Evolutionary conservation across 2,888 invertebrate genomes (phyloP).

Genomic region (Acleris laterana): DNA sequence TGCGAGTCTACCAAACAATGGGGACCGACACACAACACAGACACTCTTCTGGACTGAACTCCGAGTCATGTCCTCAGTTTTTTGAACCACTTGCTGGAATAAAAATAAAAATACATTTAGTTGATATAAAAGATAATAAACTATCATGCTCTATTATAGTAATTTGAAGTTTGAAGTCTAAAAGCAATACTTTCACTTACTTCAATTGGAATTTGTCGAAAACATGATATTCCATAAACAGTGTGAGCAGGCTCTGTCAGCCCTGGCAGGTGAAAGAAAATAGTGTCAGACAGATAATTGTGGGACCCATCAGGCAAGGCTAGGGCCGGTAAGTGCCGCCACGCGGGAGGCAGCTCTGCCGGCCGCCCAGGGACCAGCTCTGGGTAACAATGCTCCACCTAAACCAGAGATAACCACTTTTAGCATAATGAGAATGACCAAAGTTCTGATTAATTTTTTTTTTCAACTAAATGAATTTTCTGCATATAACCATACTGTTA

Average conservation of each 20-base stretch:
- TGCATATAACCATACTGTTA: too few species aligned
- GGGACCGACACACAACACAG: slow-evolving; percentile 95
- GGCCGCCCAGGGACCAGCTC: slow-evolving; percentile 90
- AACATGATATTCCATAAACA: slow-evolving; percentile 98
- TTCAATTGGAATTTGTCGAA: slow-evolving; percentile 97
- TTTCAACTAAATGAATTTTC: too few species aligned
- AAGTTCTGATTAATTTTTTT: too few species aligned
- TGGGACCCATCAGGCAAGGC: slow-evolving; percentile 99
- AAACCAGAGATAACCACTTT: slow-evolving; percentile 37
- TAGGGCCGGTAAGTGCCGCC: slow-evolving; percentile 98
- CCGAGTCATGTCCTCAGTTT: slow-evolving; percentile 97
- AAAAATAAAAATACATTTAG: too few species aligned
- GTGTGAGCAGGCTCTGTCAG: slow-evolving; percentile 92
- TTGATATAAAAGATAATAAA: too few species aligned
- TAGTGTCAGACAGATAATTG: slow-evolving; percentile 97
- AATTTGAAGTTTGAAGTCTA: not conserved
- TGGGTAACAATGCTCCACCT: slow-evolving; percentile 97
- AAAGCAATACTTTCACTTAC: slow-evolving; percentile 76
- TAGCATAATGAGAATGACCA: too few species aligned
- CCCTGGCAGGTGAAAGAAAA: slow-evolving; percentile 97
- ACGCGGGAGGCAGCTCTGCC: slow-evolving; percentile 94
- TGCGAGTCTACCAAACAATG: slow-evolving; percentile 97
- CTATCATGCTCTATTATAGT: too few species aligned
- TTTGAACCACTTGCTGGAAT: slow-evolving; percentile 93
- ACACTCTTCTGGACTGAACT: slow-evolving; percentile 99